Conservation (phyloP, 2,888 invertebrate genomes). For the Deroplatys truncata region DNA sequence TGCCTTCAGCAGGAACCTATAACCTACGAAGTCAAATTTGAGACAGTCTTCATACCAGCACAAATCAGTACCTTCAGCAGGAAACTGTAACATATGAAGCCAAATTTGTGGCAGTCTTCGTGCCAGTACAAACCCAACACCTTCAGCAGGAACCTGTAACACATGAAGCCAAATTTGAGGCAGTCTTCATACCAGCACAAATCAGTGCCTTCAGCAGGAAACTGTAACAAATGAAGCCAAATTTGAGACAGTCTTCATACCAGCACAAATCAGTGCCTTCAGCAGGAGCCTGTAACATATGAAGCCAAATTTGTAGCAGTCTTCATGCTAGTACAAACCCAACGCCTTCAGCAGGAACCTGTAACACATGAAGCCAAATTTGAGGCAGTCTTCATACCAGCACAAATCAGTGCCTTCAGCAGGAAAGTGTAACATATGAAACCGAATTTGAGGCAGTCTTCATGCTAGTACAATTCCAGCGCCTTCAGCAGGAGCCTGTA, state of each 20-base stretch:
- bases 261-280: slow-evolving; percentile 65
- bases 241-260: slow-evolving; percentile 98
- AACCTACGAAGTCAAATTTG: slow-evolving; percentile 70
- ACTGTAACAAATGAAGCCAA: slow-evolving; percentile 61
- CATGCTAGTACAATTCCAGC: no score
- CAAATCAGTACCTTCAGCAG: slow-evolving; percentile 89
- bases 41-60: slow-evolving; percentile 98
- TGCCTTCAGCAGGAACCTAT: neutral
- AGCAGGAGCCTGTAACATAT: no score
- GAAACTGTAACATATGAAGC: slow-evolving; percentile 50
- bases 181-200: slow-evolving; percentile 97
- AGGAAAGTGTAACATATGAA: no score
- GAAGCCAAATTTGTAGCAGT: no score
- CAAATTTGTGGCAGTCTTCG: neutral
- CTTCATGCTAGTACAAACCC: no score
- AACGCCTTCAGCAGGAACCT: no score
- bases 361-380: no score
- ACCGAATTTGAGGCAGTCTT: no score
- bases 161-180: slow-evolving; percentile 68
- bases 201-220: slow-evolving; percentile 86
- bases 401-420: no score
- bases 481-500: no score
- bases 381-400: no score
- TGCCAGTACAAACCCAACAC: slow-evolving; percentile 3
- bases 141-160: neutral